Conservation (phyloP, 2,888 invertebrate species). For the Malthinus seriepunctatus region DNA sequence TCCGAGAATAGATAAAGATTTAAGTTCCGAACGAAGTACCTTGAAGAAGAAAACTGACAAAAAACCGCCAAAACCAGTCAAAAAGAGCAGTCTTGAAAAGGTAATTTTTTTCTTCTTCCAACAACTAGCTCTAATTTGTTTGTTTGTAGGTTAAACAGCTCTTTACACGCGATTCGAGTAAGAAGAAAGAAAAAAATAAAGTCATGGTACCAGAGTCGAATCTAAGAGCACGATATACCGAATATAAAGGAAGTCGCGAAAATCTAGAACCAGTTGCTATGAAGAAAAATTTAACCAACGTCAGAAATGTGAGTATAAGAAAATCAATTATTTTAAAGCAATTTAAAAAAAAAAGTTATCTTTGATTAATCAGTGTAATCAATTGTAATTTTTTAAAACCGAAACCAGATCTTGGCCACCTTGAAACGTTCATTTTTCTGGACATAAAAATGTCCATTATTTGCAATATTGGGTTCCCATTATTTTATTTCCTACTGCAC, state of each 20-base stretch:
- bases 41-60: slow-evolving; percentile 55
- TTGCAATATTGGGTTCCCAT: too few species aligned
- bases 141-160: slow-evolving; percentile 68
- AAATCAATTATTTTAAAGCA: too few species aligned
- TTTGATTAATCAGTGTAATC: background rate
- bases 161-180: slow-evolving; percentile 70
- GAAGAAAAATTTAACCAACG: slow-evolving; percentile 54
- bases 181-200: slow-evolving; percentile 64
- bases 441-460: too few species aligned
- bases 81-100: slow-evolving; percentile 75
- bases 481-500: too few species aligned
- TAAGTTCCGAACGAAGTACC: slow-evolving; percentile 43
- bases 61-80: slow-evolving; percentile 63
- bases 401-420: background rate
- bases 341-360: background rate
- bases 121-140: background rate
- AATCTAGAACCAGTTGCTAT: slow-evolving; percentile 44
- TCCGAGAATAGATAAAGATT: slow-evolving; percentile 64
- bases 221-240: slow-evolving; percentile 61
- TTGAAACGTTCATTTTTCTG: background rate
- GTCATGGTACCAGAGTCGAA: slow-evolving; percentile 60
- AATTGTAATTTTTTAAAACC: background rate
- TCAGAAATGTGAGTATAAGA: slow-evolving; percentile 43
- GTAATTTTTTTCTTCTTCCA: too few species aligned
- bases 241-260: slow-evolving; percentile 63